Evolutionary conservation across 2,888 invertebrate species (phyloP).

Genomic region (Trissonchulus latispiculum): DNA sequence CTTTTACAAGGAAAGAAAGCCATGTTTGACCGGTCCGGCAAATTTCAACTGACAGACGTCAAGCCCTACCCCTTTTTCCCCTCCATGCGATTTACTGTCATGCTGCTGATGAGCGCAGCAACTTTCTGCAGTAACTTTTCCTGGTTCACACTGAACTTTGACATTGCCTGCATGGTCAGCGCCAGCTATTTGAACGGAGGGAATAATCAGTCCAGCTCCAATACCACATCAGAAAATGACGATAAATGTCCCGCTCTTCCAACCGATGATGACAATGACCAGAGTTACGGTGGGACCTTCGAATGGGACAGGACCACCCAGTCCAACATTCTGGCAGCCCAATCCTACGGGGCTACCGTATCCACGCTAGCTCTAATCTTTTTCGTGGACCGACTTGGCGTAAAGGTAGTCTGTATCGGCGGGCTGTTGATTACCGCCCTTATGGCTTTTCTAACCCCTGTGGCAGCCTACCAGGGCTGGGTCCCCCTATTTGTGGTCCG

Average conservation of each 20-base stretch:
- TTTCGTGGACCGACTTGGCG: neutral
- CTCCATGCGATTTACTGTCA: neutral
- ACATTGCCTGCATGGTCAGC: neutral
- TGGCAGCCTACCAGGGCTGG: neutral
- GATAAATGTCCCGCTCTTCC: neutral
- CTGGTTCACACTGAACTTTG: neutral
- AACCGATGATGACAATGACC: neutral
- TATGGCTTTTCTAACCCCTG: neutral
- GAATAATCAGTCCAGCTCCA: neutral
- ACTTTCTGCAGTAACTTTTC: neutral
- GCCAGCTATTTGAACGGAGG: neutral
- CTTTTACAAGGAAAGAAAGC: too few species aligned
- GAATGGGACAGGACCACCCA: neutral
- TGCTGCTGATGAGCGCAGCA: neutral
- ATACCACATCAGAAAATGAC: too few species aligned
- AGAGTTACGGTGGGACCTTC: neutral
- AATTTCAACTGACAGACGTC: too few species aligned
- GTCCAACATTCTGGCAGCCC: neutral
- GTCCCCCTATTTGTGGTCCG: neutral
- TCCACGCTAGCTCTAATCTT: neutral
- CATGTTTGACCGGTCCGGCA: too few species aligned
- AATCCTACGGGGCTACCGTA: neutral
- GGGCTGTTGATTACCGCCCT: neutral
- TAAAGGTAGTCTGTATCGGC: neutral
- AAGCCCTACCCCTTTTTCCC: too few species aligned